A percentile compares a stretch with the other conserved stretches of the same genome.
Conservation (phyloP, 2,888 invertebrate species). For the Philereme transversata region DNA sequence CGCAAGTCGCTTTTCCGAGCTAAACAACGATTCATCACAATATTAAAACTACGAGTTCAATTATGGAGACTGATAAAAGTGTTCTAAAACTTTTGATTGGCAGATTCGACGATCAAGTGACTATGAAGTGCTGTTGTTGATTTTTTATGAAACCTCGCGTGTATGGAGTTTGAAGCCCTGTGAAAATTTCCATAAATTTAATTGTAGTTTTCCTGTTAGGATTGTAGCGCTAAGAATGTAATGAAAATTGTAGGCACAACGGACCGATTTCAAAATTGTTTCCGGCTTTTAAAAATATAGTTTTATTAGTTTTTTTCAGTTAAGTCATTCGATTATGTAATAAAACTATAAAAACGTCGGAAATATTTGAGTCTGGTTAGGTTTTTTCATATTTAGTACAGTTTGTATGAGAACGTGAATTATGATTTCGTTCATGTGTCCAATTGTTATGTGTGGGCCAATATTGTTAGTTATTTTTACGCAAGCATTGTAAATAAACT, state of each 20-base stretch:
- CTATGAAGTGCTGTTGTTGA: constrained; percentile 50
- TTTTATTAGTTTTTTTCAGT: constrained; percentile 8
- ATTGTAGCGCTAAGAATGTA: constrained; percentile 38
- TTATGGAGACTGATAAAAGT: constrained; percentile 55
- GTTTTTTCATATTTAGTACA: constrained; percentile 13
- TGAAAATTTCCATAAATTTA: constrained; percentile 35
- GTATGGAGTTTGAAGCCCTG: constrained; percentile 35
- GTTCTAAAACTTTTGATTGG: constrained; percentile 56
- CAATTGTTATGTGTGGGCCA: constrained; percentile 43
- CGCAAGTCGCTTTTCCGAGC: constrained; percentile 21
- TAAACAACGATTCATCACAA: constrained; percentile 55
- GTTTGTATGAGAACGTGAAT: constrained; percentile 20
- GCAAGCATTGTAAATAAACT: constrained; percentile 32
- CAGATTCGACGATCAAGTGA: constrained; percentile 56
- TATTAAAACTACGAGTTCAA: constrained; percentile 50
- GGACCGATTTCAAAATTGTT: constrained; percentile 51
- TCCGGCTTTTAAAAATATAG: constrained; percentile 30
- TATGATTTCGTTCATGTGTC: constrained; percentile 33
- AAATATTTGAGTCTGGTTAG: constrained; percentile 27
- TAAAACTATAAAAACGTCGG: constrained; percentile 14
- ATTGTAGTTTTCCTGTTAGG: constrained; percentile 35
- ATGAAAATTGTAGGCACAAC: constrained; percentile 46
- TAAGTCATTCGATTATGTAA: constrained; percentile 11
- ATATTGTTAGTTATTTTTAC: constrained; percentile 41
- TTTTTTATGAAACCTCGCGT: constrained; percentile 59